A percentile compares a stretch with the other conserved stretches of the same genome.
These are phyloP conservation scores for Lottia gigantea DNA, from an alignment of 2,888 invertebrate species.

Conservation along the genomic window DNA sequence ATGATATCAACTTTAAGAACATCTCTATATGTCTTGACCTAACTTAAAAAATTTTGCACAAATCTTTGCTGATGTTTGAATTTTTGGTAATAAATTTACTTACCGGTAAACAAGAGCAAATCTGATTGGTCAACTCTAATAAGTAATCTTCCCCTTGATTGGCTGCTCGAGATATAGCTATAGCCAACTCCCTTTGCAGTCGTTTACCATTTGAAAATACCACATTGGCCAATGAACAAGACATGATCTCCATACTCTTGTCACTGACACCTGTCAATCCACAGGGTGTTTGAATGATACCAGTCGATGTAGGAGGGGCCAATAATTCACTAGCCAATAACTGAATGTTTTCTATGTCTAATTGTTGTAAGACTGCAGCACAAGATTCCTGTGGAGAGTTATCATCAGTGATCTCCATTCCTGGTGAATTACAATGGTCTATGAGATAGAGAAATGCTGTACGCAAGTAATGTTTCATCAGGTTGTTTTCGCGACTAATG, in stretches of 20 bases:
- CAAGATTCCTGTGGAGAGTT: conserved; percentile 53
- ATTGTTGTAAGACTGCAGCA: conserved; percentile 61
- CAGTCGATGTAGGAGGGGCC: conserved; percentile 56
- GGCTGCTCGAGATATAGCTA: conserved; percentile 63
- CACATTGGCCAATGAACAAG: conserved; percentile 56
- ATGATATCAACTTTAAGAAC: neutral
- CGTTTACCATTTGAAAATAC: conserved; percentile 59
- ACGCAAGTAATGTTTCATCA: conserved; percentile 64
- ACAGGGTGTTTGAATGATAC: conserved; percentile 48
- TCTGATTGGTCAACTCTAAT: conserved; percentile 65
- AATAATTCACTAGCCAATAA: conserved; percentile 64
- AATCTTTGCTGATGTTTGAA: too few relatives aligned
- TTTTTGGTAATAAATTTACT: conserved; percentile 8
- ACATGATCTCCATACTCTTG: conserved; percentile 1
- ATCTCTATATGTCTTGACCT: too few relatives aligned
- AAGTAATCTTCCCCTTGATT: conserved; percentile 66
- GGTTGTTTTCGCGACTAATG: conserved; percentile 55
- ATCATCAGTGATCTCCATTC: conserved; percentile 55
- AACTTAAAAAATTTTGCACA: too few relatives aligned
- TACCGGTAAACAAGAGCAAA: conserved; percentile 66
- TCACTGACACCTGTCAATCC: neutral
- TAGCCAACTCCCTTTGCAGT: conserved; percentile 60
- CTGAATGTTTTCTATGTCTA: conserved; percentile 68
- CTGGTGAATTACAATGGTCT: conserved; percentile 64
- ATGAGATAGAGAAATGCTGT: conserved; percentile 62